A percentile compares a stretch with the other conserved stretches of the same genome.
Evolutionary conservation across 2,797 vertebrate genomes (phyloP).

Genomic region (Parotocinclus haroldoi): DNA sequence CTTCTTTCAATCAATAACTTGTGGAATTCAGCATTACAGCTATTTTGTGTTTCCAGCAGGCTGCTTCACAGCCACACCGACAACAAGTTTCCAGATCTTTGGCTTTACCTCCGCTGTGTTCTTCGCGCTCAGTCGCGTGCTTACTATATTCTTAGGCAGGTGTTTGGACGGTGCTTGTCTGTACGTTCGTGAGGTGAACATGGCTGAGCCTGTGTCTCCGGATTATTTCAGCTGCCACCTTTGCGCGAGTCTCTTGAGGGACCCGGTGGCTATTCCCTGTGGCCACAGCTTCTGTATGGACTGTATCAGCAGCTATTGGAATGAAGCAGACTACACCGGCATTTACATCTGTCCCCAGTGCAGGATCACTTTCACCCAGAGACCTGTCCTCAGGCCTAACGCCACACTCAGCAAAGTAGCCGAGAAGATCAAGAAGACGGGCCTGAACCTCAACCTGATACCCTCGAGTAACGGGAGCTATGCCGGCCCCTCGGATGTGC

Average conservation of each 20-base stretch:
- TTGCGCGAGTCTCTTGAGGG: slow-evolving; percentile 73
- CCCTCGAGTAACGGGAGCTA: slow-evolving; percentile 48
- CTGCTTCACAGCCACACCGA: slow-evolving; percentile 61
- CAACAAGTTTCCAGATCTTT: slow-evolving; percentile 61
- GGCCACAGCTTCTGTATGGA: slow-evolving; percentile 88
- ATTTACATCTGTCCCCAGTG: slow-evolving; percentile 82
- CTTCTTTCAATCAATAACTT: slow-evolving; percentile 81
- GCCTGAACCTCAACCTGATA: slow-evolving; percentile 61
- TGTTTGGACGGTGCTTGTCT: slow-evolving; percentile 27
- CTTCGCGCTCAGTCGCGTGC: slow-evolving; percentile 22
- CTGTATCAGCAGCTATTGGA: slow-evolving; percentile 83
- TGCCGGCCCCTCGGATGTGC: slow-evolving; percentile 82
- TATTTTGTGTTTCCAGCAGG: slow-evolving; percentile 70
- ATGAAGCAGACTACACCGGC: slow-evolving; percentile 73
- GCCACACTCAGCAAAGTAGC: slow-evolving; percentile 78
- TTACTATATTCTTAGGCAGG: slow-evolving; percentile 15
- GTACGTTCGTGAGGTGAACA: slow-evolving; percentile 47
- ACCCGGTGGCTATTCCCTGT: slow-evolving; percentile 80
- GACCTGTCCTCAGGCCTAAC: slow-evolving; percentile 78
- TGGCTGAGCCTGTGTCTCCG: slow-evolving; percentile 73
- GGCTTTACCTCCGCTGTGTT: slow-evolving; percentile 44
- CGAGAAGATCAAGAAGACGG: slow-evolving; percentile 75
- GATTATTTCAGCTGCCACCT: slow-evolving; percentile 81
- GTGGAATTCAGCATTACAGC: slow-evolving; percentile 78
- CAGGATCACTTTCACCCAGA: slow-evolving; percentile 77